Evolutionary conservation across 2,888 invertebrate genomes (phyloP).

Genomic region (Stenolophus ochropezus): DNA sequence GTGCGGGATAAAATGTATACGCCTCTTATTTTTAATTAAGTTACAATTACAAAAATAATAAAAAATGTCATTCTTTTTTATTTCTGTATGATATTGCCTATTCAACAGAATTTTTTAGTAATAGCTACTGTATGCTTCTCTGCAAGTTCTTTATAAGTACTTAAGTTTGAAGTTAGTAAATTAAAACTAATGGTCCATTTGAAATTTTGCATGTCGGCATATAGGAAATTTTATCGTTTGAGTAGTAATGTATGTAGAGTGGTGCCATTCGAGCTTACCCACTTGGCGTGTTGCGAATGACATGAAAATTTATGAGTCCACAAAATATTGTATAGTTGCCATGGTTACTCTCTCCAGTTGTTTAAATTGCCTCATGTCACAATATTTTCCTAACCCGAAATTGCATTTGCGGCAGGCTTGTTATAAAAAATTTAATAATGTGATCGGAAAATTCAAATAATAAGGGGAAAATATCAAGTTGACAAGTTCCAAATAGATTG

Average conservation of each 20-base stretch:
- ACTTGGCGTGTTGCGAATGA: conserved; percentile 13
- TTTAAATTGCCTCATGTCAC: conserved; percentile 8
- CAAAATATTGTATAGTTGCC: conserved; percentile 11
- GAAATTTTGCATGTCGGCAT: not conserved
- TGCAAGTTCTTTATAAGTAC: not conserved
- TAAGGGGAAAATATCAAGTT: too few species aligned
- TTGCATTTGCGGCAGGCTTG: not conserved
- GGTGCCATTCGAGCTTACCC: not conserved
- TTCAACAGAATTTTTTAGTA: too few species aligned
- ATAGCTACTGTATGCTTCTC: too few species aligned
- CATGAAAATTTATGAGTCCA: conserved; percentile 9
- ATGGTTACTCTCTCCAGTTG: conserved; percentile 14
- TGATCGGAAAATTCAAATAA: not conserved
- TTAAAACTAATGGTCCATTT: too few species aligned
- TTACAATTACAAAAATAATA: too few species aligned
- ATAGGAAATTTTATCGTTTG: not conserved
- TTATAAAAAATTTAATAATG: conserved; percentile 15
- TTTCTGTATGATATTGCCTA: too few species aligned
- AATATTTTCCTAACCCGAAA: not conserved
- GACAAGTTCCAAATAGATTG: too few species aligned
- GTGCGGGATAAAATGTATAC: too few species aligned
- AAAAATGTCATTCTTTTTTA: too few species aligned
- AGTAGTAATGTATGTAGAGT: conserved; percentile 12
- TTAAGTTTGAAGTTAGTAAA: too few species aligned
- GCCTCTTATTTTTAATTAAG: too few species aligned